Evolutionary conservation across 2,888 invertebrate genomes (phyloP).

Genomic region (Alentia gelatinosa): DNA sequence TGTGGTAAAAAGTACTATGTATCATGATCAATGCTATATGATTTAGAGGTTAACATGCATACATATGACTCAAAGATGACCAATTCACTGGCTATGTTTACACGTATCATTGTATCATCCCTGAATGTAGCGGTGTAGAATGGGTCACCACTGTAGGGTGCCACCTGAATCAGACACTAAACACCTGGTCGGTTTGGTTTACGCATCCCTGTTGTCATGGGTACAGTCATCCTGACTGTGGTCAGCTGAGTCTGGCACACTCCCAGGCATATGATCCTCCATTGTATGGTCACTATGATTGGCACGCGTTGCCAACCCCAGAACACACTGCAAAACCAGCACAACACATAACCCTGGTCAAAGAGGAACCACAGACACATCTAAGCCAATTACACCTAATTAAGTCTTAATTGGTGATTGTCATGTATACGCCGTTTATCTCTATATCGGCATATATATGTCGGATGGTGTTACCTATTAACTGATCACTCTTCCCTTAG

Average conservation of each 20-base stretch:
- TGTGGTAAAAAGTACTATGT: too few species aligned
- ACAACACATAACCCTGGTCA: too few species aligned
- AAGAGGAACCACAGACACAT: too few species aligned
- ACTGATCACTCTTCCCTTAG: too few species aligned
- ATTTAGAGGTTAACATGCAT: not conserved
- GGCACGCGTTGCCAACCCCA: not conserved
- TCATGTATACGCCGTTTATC: too few species aligned
- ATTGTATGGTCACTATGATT: not conserved
- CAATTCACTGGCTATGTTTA: not conserved
- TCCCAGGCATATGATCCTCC: not conserved
- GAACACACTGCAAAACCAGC: too few species aligned
- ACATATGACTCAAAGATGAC: not conserved
- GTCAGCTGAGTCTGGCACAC: not conserved
- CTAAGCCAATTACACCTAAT: not conserved
- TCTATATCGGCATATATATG: too few species aligned
- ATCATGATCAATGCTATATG: not conserved
- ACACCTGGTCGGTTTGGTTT: not conserved
- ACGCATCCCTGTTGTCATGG: not conserved
- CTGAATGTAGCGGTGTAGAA: not conserved
- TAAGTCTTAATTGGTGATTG: not conserved
- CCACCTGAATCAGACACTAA: not conserved
- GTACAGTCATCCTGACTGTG: not conserved
- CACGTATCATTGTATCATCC: not conserved
- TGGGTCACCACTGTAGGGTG: not conserved
- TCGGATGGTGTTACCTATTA: too few species aligned